Evolutionary conservation across 2,888 invertebrate species (phyloP).

Genomic region (Acanthococcus lagerstroemiae): DNA sequence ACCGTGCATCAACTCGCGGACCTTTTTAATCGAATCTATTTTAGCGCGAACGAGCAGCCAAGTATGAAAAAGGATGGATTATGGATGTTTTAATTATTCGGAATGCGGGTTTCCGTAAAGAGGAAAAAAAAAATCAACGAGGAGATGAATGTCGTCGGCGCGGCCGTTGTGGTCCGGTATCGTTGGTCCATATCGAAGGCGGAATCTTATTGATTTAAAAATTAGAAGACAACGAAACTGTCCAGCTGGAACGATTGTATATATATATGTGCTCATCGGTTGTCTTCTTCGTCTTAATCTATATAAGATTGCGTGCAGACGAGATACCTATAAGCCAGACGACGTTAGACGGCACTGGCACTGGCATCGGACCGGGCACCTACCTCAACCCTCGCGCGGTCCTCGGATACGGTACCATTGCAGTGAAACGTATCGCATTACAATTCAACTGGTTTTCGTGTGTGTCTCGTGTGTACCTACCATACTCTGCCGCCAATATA

Average conservation of each 20-base stretch:
- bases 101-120: too few relatives aligned
- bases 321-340: not conserved
- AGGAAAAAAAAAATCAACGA: too few relatives aligned
- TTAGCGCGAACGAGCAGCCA: not conserved
- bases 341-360: constrained; percentile 8
- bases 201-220: constrained; percentile 3
- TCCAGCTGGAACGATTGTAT: constrained; percentile 26
- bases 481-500: constrained; percentile 19
- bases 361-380: too few relatives aligned
- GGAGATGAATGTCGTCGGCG: too few relatives aligned
- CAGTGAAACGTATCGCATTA: constrained; percentile 22
- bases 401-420: not conserved
- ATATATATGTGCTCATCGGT: too few relatives aligned
- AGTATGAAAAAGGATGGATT: not conserved
- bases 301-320: constrained; percentile 23
- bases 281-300: constrained; percentile 7
- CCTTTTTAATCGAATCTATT: too few relatives aligned
- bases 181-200: not conserved
- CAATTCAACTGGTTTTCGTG: constrained; percentile 22
- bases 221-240: constrained; percentile 25
- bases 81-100: too few relatives aligned
- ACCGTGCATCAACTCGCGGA: too few relatives aligned
- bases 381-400: constrained; percentile 11
- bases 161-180: not conserved
- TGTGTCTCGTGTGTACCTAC: constrained; percentile 20